These are phyloP conservation scores for Drosophila hamatofila DNA, from an alignment of 2,888 invertebrate genomes.

Conservation along the genomic window DNA sequence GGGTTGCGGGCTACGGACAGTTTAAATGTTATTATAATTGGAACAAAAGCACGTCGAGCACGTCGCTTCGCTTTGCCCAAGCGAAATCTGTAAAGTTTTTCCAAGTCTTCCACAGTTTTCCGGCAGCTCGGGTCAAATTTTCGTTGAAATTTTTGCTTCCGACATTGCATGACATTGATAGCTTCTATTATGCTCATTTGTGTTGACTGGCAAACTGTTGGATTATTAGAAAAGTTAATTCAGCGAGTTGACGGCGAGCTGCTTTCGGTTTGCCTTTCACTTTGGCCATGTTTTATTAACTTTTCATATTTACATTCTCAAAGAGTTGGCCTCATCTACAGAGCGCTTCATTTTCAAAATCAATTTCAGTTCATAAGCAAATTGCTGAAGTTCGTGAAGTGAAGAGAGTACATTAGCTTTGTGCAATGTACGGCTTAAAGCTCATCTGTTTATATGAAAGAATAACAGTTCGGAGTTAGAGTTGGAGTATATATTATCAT, in stretches of 20 bases:
- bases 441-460: too few species aligned
- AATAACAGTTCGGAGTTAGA: too few species aligned
- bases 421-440: too few species aligned
- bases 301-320: slow-evolving; percentile 2
- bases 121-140: neutral
- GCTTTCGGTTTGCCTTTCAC: neutral
- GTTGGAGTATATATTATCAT: too few species aligned
- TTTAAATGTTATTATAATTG: slow-evolving; percentile 16
- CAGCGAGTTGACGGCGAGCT: neutral
- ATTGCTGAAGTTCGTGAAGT: neutral
- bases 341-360: neutral
- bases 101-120: neutral
- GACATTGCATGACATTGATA: slow-evolving; percentile 40
- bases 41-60: neutral
- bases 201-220: slow-evolving; percentile 24
- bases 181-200: slow-evolving; percentile 36
- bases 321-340: neutral
- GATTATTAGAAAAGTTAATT: slow-evolving; percentile 44
- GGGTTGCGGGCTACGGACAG: neutral
- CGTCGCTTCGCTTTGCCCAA: neutral
- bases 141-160: slow-evolving; percentile 7
- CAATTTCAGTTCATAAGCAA: neutral
- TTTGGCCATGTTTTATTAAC: neutral
- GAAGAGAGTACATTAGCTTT: neutral
- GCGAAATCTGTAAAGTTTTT: neutral